Evolutionary conservation across 2,888 invertebrate genomes (phyloP).

Genomic region (Pollenia labialis): DNA sequence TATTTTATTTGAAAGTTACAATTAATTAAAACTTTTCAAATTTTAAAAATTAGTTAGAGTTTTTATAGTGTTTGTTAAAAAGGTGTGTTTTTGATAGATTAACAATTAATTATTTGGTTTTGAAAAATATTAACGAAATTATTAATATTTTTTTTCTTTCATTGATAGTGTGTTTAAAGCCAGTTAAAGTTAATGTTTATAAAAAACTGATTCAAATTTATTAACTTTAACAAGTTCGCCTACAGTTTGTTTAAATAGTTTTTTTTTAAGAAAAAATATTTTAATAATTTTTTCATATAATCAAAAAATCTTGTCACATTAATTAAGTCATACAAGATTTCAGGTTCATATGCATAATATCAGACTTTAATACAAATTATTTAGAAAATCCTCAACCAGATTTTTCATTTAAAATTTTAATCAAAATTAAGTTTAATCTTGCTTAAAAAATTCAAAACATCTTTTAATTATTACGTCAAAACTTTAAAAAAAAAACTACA

Average conservation of each 20-base stretch:
- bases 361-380: constrained; percentile 9
- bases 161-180: constrained; percentile 3
- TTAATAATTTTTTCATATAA: neutral
- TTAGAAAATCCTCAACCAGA: constrained; percentile 33
- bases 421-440: too few species aligned
- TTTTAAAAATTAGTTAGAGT: too few species aligned
- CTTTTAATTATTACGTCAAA: neutral
- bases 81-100: constrained; percentile 21
- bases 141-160: neutral
- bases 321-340: constrained; percentile 33
- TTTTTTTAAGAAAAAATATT: neutral
- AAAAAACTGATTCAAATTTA: neutral
- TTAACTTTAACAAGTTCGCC: constrained; percentile 63
- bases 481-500: neutral
- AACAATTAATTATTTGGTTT: constrained; percentile 20
- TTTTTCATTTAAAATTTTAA: constrained; percentile 3
- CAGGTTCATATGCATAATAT: neutral
- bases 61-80: neutral
- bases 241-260: constrained; percentile 48
- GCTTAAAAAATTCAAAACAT: neutral
- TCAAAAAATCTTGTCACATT: constrained; percentile 31
- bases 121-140: neutral
- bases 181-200: neutral
- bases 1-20: too few species aligned
- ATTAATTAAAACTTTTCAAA: too few species aligned